Percentiles rank a stretch among this genome's conserved stretches.
phyloP scores from a whole-genome alignment of 2,888 invertebrate species.

The Tinea semifulvella region DNA sequence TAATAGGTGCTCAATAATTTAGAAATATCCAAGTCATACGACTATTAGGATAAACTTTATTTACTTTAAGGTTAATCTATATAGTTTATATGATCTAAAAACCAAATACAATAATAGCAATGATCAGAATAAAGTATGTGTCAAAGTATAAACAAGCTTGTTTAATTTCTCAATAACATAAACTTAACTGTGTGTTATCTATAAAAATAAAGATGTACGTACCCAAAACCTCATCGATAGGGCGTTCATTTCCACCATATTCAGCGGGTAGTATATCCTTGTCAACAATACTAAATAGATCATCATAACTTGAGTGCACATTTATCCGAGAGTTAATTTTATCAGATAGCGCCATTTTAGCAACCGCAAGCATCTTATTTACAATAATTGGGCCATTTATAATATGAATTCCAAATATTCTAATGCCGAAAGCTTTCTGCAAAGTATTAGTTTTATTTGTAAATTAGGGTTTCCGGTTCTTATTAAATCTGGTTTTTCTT shows the following conservation, averaged over 20 bases:
- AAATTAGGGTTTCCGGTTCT: background rate
- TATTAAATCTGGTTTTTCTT: no score
- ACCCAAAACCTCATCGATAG: slow-evolving; percentile 26
- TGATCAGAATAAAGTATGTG: no score
- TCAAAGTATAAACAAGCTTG: background rate
- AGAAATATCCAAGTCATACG: no score
- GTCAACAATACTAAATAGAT: slow-evolving; percentile 24
- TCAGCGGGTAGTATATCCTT: slow-evolving; percentile 28
- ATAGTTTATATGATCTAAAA: no score
- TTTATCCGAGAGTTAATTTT: slow-evolving; percentile 26
- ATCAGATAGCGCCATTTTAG: slow-evolving; percentile 25
- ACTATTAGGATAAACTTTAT: no score
- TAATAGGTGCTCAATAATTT: no score
- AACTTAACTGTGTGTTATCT: background rate
- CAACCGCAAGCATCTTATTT: slow-evolving; percentile 22
- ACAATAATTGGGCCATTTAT: slow-evolving; percentile 27
- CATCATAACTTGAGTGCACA: slow-evolving; percentile 25
- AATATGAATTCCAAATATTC: slow-evolving; percentile 26
- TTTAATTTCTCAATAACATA: background rate
- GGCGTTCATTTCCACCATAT: slow-evolving; percentile 26
- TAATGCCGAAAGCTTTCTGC: slow-evolving; percentile 27
- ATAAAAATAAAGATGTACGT: slow-evolving; percentile 14
- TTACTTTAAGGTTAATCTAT: no score
- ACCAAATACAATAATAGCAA: no score
- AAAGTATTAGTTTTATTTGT: slow-evolving; percentile 20